Evolutionary conservation across 2,797 vertebrate species (phyloP), one percentile per base, ranked within the genome.

Genomic region (Sebastiscus albofasciatus): DNA sequence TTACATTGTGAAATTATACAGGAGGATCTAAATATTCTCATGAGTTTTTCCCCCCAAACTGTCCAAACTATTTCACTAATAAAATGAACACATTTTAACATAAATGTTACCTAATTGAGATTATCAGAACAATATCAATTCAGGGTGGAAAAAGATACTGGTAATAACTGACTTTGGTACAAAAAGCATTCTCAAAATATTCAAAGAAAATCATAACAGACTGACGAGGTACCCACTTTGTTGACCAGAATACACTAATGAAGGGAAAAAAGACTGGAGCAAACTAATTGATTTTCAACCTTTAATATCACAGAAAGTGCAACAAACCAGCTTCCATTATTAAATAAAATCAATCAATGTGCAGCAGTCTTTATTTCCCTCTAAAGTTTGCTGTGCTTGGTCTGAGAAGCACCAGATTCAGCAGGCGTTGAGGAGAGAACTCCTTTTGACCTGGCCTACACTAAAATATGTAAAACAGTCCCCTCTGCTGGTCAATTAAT

Each of bases 311-410:
- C 34, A 36, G 10, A 34, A 0, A 12, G 4, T 36, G n/a, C n/a
- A 11, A 24, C n/a, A 24, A 55, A 55, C 1, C 10, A 24, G 1
- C 2, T 55, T 13, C 1, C 2, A 6, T 0, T 22, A 24, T 22
- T 58, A 26, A 58, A 58, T 12, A 27, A 55, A 55, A 24, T 34
- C 34, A 34, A 1, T 12, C 52, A 9, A 26, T 56, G 55, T 26
- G 13, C 24, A 4, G 24, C 24, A 58, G 55, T 26, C 24, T 26
- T 56, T 56, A 26, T 56, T 26, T 11, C 52, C n/a, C 52, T 55
- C 22, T 56, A 13, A 2, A 26, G 54, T 56, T 24, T 56, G 54
- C 22, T 56, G 54, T 56, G 5, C 22, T 56, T 56, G 22, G 54
- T 56, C 22, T 56, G 54, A 56, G 22, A 24, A 56, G 54, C 22